Percentiles rank a stretch among this genome's conserved stretches.
Evolutionary conservation across 2,113 vertebrate species (phyloP).

Genomic region (Pantherophis guttatus): DNA sequence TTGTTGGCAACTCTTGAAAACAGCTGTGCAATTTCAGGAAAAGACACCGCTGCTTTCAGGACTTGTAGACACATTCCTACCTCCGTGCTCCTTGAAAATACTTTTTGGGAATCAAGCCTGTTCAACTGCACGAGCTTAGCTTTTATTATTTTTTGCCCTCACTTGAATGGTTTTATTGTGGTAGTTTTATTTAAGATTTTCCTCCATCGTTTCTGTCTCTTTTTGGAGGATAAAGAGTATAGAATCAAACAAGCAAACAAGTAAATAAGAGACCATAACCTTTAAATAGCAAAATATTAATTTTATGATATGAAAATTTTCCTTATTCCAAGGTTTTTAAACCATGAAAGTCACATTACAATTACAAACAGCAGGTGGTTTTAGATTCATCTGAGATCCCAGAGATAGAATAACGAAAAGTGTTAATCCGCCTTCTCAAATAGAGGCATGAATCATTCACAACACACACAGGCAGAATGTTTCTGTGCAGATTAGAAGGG

Average conservation of each 20-base stretch:
- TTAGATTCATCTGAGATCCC: not conserved
- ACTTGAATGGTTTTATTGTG: not conserved
- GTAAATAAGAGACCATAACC: conserved; percentile 47
- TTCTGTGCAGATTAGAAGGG: not conserved
- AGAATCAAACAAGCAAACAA: not conserved
- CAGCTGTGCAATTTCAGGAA: not conserved
- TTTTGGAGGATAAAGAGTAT: not conserved
- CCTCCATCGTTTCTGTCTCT: not conserved
- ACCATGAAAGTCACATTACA: conserved; percentile 37
- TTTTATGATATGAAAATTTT: conserved; percentile 56
- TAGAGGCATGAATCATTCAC: not conserved
- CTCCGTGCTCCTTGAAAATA: not conserved
- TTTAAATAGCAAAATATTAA: conserved; percentile 55
- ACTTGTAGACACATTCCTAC: not conserved
- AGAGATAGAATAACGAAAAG: conserved; percentile 39
- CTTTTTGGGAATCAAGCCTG: not conserved
- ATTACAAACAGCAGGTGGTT: conserved; percentile 11
- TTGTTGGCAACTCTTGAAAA: not conserved
- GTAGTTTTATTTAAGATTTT: not conserved
- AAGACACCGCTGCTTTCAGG: not conserved
- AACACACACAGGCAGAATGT: not conserved
- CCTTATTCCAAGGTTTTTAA: conserved; percentile 47
- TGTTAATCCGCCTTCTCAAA: conserved; percentile 23
- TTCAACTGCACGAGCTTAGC: not conserved
- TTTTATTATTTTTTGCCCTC: not conserved